phyloP scores from a whole-genome alignment of 23 tunicate species.

The Styela clava region DNA sequence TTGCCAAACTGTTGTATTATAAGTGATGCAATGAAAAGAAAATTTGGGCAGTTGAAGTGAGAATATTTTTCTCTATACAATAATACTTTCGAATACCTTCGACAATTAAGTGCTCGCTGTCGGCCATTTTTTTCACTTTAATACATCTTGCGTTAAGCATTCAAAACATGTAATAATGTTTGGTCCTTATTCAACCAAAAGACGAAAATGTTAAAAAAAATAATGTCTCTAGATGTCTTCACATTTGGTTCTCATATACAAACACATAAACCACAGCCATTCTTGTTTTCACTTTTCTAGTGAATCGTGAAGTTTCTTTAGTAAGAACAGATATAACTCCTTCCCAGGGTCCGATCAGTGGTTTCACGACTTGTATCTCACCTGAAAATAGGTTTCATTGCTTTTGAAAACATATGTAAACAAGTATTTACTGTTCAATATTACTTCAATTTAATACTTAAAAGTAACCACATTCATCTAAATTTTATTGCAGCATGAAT shows the following conservation, averaged over 20 bases:
- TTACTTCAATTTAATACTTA: neutral
- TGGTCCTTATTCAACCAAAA: neutral
- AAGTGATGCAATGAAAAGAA: no score
- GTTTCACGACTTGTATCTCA: conserved; percentile 13
- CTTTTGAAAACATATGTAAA: neutral
- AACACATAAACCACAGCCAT: conserved; percentile 48
- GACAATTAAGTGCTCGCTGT: no score
- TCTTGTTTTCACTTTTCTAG: conserved; percentile 6
- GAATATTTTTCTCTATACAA: no score
- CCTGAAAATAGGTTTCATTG: conserved; percentile 20
- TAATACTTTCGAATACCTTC: no score
- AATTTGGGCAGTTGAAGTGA: no score
- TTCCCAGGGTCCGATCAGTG: conserved; percentile 64
- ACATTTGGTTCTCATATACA: conserved; percentile 23
- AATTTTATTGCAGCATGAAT: no score
- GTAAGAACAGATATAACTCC: conserved; percentile 35
- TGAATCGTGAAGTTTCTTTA: conserved; percentile 13
- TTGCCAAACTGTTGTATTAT: no score
- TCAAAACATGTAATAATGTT: no score
- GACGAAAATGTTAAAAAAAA: neutral
- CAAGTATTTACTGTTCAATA: neutral
- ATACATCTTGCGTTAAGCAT: no score
- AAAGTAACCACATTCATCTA: no score
- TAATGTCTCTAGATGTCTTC: no score
- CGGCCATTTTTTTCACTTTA: no score